Evolutionary conservation across 1,140 invertebrate species (phyloP).

Genomic region (Drosophila bocqueti): DNA sequence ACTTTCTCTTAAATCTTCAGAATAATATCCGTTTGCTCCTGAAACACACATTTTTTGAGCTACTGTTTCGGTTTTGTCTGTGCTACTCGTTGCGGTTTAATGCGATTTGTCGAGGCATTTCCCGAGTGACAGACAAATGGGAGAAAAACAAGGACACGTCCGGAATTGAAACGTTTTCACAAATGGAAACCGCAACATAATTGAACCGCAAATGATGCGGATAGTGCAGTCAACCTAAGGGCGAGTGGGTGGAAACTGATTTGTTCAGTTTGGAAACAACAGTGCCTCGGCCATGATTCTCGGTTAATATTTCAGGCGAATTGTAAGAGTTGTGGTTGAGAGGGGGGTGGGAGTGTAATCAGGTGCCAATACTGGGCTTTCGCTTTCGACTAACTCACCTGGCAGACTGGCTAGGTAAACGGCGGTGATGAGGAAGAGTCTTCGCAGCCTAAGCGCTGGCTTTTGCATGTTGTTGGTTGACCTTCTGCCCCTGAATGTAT

Average conservation of each 20-base stretch:
- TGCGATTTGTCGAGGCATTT: conserved; percentile 27
- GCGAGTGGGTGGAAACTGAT: conserved; percentile 1
- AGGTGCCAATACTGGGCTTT: neutral
- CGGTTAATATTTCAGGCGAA: conserved; percentile 34
- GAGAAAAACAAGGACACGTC: conserved; percentile 2
- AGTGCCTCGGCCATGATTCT: neutral
- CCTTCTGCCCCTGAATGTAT: conserved; percentile 6
- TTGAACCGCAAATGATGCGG: conserved; percentile 58
- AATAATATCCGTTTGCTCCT: neutral
- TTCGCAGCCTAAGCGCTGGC: conserved; percentile 42
- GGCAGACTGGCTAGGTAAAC: conserved; percentile 60
- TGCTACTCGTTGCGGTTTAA: conserved; percentile 22
- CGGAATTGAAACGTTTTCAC: conserved; percentile 29
- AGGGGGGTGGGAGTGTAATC: too few relatives aligned
- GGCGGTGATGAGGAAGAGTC: conserved; percentile 48
- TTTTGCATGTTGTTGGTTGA: conserved; percentile 41
- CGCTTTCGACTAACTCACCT: conserved; percentile 52
- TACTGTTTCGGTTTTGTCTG: neutral
- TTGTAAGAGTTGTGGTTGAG: neutral
- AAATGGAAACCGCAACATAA: conserved; percentile 50
- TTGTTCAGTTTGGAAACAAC: conserved; percentile 4
- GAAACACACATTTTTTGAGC: neutral
- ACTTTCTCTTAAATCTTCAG: neutral
- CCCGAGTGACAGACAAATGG: neutral
- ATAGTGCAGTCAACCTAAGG: conserved; percentile 12